A percentile compares a stretch with the other conserved stretches of the same genome.
phyloP scores from a whole-genome alignment of 2,113 vertebrate species.

The Chlorodrepanis virens region DNA sequence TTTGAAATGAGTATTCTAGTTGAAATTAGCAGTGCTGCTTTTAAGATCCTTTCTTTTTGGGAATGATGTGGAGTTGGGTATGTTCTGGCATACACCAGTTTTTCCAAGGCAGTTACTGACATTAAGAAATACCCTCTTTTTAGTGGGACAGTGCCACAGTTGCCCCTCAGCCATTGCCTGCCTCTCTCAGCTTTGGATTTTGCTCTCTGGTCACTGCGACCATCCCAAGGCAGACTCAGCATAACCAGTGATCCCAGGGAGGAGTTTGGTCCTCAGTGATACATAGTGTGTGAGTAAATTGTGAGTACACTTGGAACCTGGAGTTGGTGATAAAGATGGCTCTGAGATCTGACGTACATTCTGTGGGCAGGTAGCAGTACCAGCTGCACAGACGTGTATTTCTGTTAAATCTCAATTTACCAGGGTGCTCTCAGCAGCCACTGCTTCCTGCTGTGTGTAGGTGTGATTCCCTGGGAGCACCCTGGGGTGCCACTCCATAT shows the following conservation, averaged over 20 bases:
- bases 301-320: background rate
- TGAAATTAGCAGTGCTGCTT: background rate
- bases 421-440: background rate
- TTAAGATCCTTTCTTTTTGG: background rate
- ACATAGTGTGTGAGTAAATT: background rate
- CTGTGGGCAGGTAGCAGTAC: background rate
- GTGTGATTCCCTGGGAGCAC: fast-evolving
- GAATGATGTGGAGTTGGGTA: background rate
- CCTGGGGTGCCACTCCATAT: fast-evolving
- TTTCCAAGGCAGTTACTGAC: background rate
- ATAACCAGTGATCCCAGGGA: background rate
- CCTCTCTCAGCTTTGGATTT: background rate
- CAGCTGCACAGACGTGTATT: background rate
- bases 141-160: background rate
- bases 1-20: background rate
- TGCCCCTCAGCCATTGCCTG: background rate
- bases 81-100: background rate
- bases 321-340: background rate
- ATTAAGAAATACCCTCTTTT: background rate
- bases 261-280: background rate
- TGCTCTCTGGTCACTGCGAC: background rate
- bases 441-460: background rate
- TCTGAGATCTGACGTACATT: background rate
- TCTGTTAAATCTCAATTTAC: background rate
- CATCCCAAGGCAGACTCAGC: background rate